Evolutionary conservation across 2,113 vertebrate genomes (phyloP), one percentile per base, ranked within the genome.

Genomic region (Speoplatyrhinus poulsoni): DNA sequence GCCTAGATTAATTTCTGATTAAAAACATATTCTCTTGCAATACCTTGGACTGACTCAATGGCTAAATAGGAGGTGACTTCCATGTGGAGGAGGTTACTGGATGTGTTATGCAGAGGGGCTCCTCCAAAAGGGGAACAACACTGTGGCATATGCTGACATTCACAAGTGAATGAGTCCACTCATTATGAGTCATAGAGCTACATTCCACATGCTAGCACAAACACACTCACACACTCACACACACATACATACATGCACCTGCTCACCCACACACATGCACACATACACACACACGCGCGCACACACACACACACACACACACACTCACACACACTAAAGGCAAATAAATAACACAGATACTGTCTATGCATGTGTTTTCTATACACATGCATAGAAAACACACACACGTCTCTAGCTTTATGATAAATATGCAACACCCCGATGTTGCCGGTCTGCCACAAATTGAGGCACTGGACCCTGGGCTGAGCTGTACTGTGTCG

Each of bases 351-450:
- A 49, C 61, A 56, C 33, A 56, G 26, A 46, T n/a, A 72, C 52
- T 19, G 19, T 47, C 49, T 12, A 33, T 47, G 55, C n/a, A 55
- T 33, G 2, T 26, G 26, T 26, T 26, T 26, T 26, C 26, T 26
- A 26, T 26, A 26, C 2, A 52, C 55, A 26, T 2, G 56, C 63
- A 72, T 58, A 68, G 53, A 64, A 76, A 48, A 66, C 76, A 69
- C 64, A 62, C 19, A 67, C 62, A 56, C 49, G 46, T 11, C 15
- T 33, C 65, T 80, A 56, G 68, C 65, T 83, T 67, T 76, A 76
- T 61, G 74, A 47, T 60, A 16, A 58, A 82, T 83, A 86, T 84
- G 61, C 69, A 87, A 82, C 81, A 85, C 56, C 59, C 65, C 32
- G 19, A 19, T 19, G 1, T 19, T 19, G 19, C 19, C 19, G 19